These are phyloP conservation scores for Pyralis farinalis DNA, from an alignment of 2,888 invertebrate species.

Conservation along the genomic window DNA sequence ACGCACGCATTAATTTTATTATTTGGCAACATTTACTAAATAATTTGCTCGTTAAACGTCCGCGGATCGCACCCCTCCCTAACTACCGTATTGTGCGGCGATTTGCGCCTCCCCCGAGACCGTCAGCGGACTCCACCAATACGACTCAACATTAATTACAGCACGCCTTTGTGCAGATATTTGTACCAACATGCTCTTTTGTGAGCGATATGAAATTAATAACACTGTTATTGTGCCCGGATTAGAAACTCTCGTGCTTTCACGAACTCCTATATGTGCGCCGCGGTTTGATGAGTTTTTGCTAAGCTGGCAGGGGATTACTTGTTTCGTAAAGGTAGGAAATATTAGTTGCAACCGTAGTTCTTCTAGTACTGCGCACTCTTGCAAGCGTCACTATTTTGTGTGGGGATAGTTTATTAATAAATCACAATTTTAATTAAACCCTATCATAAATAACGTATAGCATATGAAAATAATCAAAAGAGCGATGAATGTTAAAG, in stretches of 20 bases:
- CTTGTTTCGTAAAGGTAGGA: background rate
- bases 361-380: too few species aligned
- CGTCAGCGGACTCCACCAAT: constrained; percentile 67
- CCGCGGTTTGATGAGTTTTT: constrained; percentile 48
- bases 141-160: constrained; percentile 72
- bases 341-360: too few species aligned
- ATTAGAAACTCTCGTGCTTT: constrained; percentile 56
- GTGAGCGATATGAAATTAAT: constrained; percentile 63
- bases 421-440: too few species aligned
- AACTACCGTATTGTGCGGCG: constrained; percentile 73
- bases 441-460: too few species aligned
- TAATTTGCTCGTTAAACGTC: constrained; percentile 79
- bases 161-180: constrained; percentile 60
- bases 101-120: constrained; percentile 53
- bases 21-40: constrained; percentile 80
- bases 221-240: constrained; percentile 48
- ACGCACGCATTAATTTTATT: constrained; percentile 71
- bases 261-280: constrained; percentile 47
- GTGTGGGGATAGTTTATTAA: too few species aligned
- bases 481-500: too few species aligned
- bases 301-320: constrained; percentile 25
- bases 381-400: too few species aligned
- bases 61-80: constrained; percentile 63
- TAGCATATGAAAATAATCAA: too few species aligned
- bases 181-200: constrained; percentile 74